A percentile compares a stretch with the other conserved stretches of the same genome.
These are phyloP conservation scores for Zoanthus gigantus DNA, from an alignment of 92 coral and sea anemone genomes.

Conservation along the genomic window DNA sequence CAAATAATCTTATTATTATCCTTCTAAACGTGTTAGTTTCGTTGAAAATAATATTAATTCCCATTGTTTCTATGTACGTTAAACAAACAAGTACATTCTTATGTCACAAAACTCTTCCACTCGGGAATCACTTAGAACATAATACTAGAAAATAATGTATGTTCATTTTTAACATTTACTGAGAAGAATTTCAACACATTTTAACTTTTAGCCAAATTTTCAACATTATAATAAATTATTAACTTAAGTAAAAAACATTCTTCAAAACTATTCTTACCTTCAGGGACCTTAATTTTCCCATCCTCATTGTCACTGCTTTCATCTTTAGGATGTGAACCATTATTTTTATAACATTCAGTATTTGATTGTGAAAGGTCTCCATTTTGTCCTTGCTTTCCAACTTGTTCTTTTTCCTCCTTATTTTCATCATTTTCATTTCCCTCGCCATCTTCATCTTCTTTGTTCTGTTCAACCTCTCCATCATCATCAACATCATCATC, in stretches of 20 bases:
- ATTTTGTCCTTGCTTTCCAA: slow-evolving; percentile 21
- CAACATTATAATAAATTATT: not conserved
- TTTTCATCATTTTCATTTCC: slow-evolving; percentile 5
- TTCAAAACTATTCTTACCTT: not conserved
- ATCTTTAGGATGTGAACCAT: not conserved
- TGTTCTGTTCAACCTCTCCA: not conserved
- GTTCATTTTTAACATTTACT: too few relatives aligned
- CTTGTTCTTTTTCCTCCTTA: not conserved
- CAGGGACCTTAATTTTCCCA: not conserved
- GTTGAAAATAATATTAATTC: too few relatives aligned
- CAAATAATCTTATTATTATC: too few relatives aligned
- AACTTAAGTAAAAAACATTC: not conserved
- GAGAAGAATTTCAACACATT: too few relatives aligned
- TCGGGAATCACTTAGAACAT: too few relatives aligned
- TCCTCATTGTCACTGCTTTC: not conserved
- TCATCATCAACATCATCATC: not conserved
- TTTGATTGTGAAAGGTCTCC: slow-evolving; percentile 12
- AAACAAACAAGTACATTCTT: too few relatives aligned
- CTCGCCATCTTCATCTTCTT: not conserved
- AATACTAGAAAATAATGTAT: too few relatives aligned
- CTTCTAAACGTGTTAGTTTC: too few relatives aligned
- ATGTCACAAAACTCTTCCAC: too few relatives aligned
- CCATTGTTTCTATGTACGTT: too few relatives aligned
- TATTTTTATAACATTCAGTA: slow-evolving; percentile 3
- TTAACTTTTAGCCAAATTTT: too few relatives aligned